phyloP scores from a whole-genome alignment of 2,113 vertebrate species.

The Microtus pennsylvanicus region DNA sequence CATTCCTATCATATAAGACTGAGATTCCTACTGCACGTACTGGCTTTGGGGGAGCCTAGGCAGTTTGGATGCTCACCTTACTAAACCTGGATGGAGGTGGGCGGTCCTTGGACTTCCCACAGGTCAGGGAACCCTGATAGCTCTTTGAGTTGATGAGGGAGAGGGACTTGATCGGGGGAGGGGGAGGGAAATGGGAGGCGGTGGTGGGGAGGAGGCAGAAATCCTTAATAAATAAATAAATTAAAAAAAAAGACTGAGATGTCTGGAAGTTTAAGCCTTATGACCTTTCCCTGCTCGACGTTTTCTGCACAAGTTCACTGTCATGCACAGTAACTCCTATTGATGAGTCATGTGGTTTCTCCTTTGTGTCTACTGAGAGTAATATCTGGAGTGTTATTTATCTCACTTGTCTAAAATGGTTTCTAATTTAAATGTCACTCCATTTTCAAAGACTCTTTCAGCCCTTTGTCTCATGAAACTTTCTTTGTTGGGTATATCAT shows the following conservation, averaged over 20 bases:
- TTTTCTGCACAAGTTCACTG: not conserved
- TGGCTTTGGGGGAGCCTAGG: no score
- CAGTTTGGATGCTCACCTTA: no score
- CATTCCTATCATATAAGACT: not conserved
- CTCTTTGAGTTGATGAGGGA: no score
- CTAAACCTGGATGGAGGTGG: no score
- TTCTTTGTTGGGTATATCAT: not conserved
- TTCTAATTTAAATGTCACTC: not conserved
- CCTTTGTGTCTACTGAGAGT: not conserved
- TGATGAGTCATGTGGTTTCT: not conserved
- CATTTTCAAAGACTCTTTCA: not conserved
- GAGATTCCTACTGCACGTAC: not conserved
- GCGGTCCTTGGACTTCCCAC: no score
- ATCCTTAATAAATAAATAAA: no score
- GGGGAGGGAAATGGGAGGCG: no score
- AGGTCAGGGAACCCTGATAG: no score
- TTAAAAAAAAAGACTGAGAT: not conserved
- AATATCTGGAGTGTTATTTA: not conserved
- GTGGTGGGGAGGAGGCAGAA: no score
- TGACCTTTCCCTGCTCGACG: not conserved
- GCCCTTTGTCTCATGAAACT: not conserved
- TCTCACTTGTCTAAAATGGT: not conserved
- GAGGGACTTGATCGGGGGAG: no score
- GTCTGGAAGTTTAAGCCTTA: not conserved
- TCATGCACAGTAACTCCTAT: not conserved